phyloP scores from a whole-genome alignment of 2,113 vertebrate species.

The Pantherophis guttatus region DNA sequence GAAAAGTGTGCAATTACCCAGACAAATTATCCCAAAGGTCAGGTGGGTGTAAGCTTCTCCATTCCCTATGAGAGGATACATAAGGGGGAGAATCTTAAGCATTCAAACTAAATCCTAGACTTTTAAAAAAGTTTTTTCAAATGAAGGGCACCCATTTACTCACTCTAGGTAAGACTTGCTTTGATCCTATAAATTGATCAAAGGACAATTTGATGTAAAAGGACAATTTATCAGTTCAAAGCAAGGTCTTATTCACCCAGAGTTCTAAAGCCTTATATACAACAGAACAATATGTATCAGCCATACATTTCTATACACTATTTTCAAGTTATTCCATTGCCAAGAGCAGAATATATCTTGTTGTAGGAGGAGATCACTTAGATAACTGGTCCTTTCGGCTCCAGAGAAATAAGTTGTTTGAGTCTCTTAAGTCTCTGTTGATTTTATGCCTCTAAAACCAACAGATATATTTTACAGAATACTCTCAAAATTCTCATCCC shows the following conservation, averaged over 20 bases:
- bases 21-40: constrained; percentile 50
- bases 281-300: background rate
- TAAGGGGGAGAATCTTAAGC: background rate
- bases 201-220: background rate
- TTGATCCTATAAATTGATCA: background rate
- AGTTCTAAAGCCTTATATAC: background rate
- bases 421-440: background rate
- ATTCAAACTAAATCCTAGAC: background rate
- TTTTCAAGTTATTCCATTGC: background rate
- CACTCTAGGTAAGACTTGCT: background rate
- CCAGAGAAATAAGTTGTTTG: background rate
- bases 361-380: background rate
- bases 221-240: background rate
- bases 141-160: background rate
- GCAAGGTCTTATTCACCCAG: background rate
- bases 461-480: background rate
- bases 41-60: background rate
- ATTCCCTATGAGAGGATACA: rapidly evolving
- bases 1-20: constrained; percentile 62
- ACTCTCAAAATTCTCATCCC: background rate
- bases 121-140: background rate
- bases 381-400: background rate
- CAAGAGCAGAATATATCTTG: background rate
- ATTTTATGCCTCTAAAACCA: background rate
- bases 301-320: background rate